Evolutionary conservation across 1,140 invertebrate species (phyloP).

Genomic region (Oscheius sp.): DNA sequence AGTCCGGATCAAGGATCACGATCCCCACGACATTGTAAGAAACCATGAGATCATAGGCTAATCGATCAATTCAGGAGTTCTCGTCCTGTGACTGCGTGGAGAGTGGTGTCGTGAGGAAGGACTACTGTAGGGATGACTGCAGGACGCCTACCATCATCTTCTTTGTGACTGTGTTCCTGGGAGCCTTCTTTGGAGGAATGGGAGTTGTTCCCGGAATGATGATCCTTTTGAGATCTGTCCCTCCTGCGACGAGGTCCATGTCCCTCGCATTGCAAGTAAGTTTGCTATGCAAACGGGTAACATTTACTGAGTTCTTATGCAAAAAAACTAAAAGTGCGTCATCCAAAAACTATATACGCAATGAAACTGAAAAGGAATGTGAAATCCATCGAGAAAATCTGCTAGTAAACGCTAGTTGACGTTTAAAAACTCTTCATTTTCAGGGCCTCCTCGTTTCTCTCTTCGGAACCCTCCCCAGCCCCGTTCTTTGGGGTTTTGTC

Average conservation of each 20-base stretch:
- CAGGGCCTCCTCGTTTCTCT: conserved; percentile 36
- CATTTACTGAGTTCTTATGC: too few relatives aligned
- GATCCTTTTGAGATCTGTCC: conserved; percentile 41
- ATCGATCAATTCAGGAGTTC: conserved; percentile 46
- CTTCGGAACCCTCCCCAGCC: conserved; percentile 54
- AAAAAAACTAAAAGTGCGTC: too few relatives aligned
- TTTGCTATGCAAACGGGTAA: too few relatives aligned
- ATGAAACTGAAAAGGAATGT: too few relatives aligned
- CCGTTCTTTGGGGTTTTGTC: conserved; percentile 54
- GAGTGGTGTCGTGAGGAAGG: conserved; percentile 49
- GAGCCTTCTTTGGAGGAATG: conserved; percentile 45
- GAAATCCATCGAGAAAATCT: too few relatives aligned
- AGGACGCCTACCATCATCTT: conserved; percentile 36
- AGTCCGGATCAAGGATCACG: conserved; percentile 24
- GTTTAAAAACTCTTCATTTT: neutral
- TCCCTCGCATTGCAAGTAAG: conserved; percentile 38
- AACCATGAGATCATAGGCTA: conserved; percentile 11
- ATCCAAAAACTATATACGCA: too few relatives aligned
- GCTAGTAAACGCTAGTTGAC: neutral
- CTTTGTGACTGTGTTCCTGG: conserved; percentile 52
- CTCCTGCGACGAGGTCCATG: conserved; percentile 38
- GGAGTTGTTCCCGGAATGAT: conserved; percentile 41
- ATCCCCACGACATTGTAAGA: conserved; percentile 34
- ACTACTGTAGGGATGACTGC: conserved; percentile 51
- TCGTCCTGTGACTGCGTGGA: conserved; percentile 50